Conservation (phyloP, 2,113 vertebrate species). For the Lasiurus borealis region DNA sequence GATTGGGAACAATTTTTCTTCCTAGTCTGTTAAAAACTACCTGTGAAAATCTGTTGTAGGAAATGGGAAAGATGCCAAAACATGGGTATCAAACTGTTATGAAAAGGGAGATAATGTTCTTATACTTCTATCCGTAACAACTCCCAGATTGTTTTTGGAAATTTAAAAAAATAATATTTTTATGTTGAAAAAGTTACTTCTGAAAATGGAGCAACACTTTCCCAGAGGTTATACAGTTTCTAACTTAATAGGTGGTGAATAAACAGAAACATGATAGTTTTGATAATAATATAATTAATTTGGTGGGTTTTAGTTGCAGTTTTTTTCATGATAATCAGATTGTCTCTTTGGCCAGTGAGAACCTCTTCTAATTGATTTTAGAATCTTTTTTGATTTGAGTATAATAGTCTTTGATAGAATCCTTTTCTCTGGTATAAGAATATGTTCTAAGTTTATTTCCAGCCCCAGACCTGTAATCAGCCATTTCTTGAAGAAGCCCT, state of each 20-base stretch:
- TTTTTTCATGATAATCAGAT: not conserved
- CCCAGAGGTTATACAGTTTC: not conserved
- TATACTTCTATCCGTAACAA: not conserved
- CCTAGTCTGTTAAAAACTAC: conserved; percentile 8
- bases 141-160: not conserved
- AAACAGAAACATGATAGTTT: not conserved
- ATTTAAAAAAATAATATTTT: conserved; percentile 10
- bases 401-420: not conserved
- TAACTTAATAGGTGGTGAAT: not conserved
- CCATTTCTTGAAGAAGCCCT: conserved; percentile 12
- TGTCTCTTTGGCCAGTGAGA: not conserved
- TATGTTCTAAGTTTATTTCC: not conserved
- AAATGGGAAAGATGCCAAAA: conserved; percentile 19
- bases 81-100: not conserved
- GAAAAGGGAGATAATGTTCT: not conserved
- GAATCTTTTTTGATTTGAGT: conserved; percentile 10
- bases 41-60: not conserved
- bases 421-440: not conserved
- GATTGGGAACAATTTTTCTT: not conserved
- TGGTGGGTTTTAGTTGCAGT: not conserved
- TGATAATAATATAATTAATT: not conserved
- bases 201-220: not conserved
- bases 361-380: not conserved
- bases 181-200: not conserved
- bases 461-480: not conserved